Base-by-base conservation (phyloP, 2,113 vertebrate genomes). In the Amphiprion ocellaris region DNA sequence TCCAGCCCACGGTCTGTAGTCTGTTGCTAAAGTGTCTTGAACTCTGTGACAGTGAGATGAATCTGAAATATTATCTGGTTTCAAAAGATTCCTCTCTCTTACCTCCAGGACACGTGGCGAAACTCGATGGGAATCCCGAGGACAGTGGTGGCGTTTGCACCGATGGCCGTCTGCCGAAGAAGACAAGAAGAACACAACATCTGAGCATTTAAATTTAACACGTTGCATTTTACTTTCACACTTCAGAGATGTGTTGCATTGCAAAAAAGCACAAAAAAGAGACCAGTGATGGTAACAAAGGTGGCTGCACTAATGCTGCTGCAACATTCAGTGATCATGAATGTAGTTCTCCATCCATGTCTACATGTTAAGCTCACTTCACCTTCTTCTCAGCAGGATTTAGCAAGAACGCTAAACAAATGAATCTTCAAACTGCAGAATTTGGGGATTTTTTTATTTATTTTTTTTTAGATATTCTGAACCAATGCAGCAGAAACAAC, bases 71-170 rank as follows among this genome's bases (percentile, higher is more conserved):
- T 52, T 10, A 10, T 9, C 49, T 16, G n/a, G 17, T n/a, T 8
- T n/a, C 49, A 52, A n/a, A 21, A 9, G 17, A 44, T 12, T 11
- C 26, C 23, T 3, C 5, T 79, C 21, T 3, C 5, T 78, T 68
- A 96, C 95, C 95, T 96, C 94, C 94, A 96, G 4, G 94, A 95
- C 60, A 96, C 87, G 0, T 95, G 92, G 1, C 95, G 91, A 71
- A 92, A 95, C 82, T 96, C 95, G 44, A 94, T 92, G 2, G 94
- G 94, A 39, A 95, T 90, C 41, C 92, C 93, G 2, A 95, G 90
- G 77, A 96, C 89, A 11, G 87, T 94, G 56, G 94, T 93, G 46
- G 95, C 94, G 55, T 96, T 96, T 16, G 94, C 94, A 4, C 93
- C 95, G 37, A 95, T 93, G 10, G 84, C 95, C 0, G 95, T 94